These are phyloP conservation scores for Echinops telfairi DNA, from an alignment of 2,113 vertebrate species.

Conservation along the genomic window DNA sequence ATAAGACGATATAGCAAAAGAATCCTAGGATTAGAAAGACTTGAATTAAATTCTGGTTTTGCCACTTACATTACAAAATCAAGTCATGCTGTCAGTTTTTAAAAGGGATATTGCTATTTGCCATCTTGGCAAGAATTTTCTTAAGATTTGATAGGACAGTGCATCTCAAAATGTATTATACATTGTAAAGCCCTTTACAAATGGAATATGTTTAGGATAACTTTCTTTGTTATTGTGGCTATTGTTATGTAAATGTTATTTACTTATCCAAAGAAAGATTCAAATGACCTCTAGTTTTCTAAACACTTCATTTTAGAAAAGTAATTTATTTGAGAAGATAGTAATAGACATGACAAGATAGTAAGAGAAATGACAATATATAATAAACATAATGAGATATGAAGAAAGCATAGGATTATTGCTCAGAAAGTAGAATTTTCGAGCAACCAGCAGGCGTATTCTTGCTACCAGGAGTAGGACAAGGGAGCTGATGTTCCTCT, in stretches of 20 bases:
- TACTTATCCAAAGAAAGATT: neutral
- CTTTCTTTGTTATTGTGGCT: constrained; percentile 8
- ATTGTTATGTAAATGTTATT: neutral
- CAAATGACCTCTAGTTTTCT: neutral
- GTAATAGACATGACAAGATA: neutral
- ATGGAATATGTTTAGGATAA: neutral
- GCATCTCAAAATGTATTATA: neutral
- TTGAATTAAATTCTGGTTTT: neutral
- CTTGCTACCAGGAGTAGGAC: neutral
- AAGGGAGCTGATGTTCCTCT: neutral
- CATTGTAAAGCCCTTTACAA: neutral
- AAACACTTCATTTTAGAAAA: constrained; percentile 5
- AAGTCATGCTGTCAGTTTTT: neutral
- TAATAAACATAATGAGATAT: no score
- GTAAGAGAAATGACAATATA: no score
- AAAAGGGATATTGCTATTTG: neutral
- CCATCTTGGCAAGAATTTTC: neutral
- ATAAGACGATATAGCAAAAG: neutral
- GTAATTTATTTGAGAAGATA: neutral
- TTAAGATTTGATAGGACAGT: neutral
- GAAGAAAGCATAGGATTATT: no score
- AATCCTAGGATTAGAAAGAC: neutral
- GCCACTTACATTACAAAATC: neutral
- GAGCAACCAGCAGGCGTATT: neutral
- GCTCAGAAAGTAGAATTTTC: no score